Conservation (phyloP, 2,888 invertebrate species). For the Macrosiphum euphorbiae region DNA sequence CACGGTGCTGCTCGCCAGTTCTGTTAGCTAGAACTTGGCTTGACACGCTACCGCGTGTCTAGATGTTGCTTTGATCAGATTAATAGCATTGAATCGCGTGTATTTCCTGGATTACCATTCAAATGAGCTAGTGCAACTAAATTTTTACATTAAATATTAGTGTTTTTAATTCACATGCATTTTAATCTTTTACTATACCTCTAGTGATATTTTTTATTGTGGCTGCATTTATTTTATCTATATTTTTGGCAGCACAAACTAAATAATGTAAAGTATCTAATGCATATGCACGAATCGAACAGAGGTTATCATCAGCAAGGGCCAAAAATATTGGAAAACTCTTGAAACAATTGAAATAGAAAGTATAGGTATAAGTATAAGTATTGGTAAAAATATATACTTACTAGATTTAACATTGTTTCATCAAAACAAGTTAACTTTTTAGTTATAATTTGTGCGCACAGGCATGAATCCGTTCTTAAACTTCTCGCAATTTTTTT, state of each 20-base stretch:
- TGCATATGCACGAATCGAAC: conserved; percentile 75
- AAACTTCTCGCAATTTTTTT: conserved; percentile 83
- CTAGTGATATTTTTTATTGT: conserved; percentile 52
- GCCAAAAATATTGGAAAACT: conserved; percentile 74
- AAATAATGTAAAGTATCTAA: conserved; percentile 73
- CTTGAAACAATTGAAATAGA: not conserved
- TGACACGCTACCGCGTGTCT: no score
- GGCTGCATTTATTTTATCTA: conserved; percentile 35
- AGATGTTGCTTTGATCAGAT: conserved; percentile 10
- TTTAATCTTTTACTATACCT: conserved; percentile 4
- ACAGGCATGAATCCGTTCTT: conserved; percentile 76
- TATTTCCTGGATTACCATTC: conserved; percentile 58
- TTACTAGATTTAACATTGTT: conserved; percentile 51
- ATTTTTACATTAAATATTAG: not conserved
- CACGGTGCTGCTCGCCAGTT: no score
- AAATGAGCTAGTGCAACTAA: conserved; percentile 56
- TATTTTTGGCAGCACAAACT: conserved; percentile 65
- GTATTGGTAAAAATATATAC: not conserved
- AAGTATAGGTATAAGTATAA: not conserved
- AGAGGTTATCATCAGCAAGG: conserved; percentile 77
- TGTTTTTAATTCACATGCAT: not conserved
- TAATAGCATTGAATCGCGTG: conserved; percentile 49
- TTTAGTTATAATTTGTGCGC: conserved; percentile 69
- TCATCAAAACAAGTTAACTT: conserved; percentile 31
- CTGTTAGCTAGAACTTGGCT: no score